Base-by-base conservation (phyloP, 2,113 vertebrate species). In the Rhinogobius similis region DNA sequence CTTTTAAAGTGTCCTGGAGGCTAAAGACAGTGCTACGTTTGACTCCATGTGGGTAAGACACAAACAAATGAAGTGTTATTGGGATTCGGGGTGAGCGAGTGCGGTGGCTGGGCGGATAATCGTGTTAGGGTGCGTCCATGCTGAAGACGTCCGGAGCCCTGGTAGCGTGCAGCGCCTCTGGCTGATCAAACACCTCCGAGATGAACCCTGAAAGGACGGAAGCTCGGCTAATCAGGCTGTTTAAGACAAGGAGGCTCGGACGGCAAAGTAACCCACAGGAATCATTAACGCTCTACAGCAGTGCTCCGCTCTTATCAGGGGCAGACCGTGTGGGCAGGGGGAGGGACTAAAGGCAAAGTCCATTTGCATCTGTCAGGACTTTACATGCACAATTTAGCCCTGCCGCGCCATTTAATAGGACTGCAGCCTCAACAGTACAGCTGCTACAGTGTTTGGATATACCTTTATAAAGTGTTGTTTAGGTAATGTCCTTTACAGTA, bases 111-210 rank as follows among this genome's bases (percentile, higher is more conserved):
- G 72, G 65, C n/a, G 68, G 70, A 68, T 88, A 77, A 91, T 88
- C 86, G 72, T 70, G 79, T 90, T 89, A 83, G 86, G 76, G 79
- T 41, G 79, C 76, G 64, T 83, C 85, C 84, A 67, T 68, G 88
- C 81, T 61, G 78, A 90, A 88, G 73, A 76, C 24, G 70, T 88
- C 81, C 55, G 64, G 84, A 71, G 71, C 64, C 24, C 68, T 48
- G 36, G 50, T 68, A 75, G 74, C 5, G 56, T 43, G 41, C 20
- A 4, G 52, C 67, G 8, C 48, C 82, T 76, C 73, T 20, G 10
- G 10, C 26, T 89, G 87, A 91, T 89, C 89, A 91, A 91, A 88
- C 87, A 78, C 72, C 78, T 56, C 62, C 20, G n/a, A 77, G 81
- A 90, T 84, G 68, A 86, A 69, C 55, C 39, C 77, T 84, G 83